Conservation (phyloP, 1,140 invertebrate genomes). For the Dendroctonus ponderosae region DNA sequence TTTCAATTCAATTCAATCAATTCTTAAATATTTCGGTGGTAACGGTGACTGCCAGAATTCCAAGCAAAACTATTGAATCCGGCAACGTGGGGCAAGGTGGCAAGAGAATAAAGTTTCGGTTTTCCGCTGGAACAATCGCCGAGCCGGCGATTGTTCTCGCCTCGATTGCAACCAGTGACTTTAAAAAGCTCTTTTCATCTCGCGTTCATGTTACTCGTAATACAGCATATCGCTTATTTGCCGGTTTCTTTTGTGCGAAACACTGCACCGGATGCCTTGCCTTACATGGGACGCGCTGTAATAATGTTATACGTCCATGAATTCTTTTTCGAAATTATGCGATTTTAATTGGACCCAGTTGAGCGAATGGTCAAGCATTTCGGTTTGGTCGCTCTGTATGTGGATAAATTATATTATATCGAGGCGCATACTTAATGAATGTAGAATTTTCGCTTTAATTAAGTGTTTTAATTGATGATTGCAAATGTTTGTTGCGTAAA, state of each 20-base stretch:
- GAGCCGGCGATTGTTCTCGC: slow-evolving; percentile 38
- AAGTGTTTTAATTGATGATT: no score
- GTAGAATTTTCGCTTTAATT: no score
- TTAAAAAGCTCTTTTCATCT: slow-evolving; percentile 39
- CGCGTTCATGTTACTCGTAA: slow-evolving; percentile 29
- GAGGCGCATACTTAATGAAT: no score
- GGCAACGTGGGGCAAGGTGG: slow-evolving; percentile 8
- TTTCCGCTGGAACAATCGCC: slow-evolving; percentile 34
- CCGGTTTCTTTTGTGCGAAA: slow-evolving; percentile 36
- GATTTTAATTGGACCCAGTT: slow-evolving; percentile 14
- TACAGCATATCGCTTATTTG: slow-evolving; percentile 39
- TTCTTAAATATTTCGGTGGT: neutral
- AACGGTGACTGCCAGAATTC: neutral
- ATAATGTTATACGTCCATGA: slow-evolving; percentile 3
- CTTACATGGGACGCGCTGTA: slow-evolving; percentile 10
- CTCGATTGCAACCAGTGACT: slow-evolving; percentile 31
- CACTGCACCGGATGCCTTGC: slow-evolving; percentile 18
- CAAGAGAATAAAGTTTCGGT: slow-evolving; percentile 7
- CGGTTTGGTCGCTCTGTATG: neutral
- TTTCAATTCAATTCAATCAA: no score
- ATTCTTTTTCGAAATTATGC: slow-evolving; percentile 10
- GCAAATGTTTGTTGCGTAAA: no score
- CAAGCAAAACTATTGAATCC: slow-evolving; percentile 15
- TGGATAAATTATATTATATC: no score
- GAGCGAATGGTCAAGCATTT: neutral